Conservation (phyloP, 1,140 invertebrate genomes). For the Hylyphantes graminicola region DNA sequence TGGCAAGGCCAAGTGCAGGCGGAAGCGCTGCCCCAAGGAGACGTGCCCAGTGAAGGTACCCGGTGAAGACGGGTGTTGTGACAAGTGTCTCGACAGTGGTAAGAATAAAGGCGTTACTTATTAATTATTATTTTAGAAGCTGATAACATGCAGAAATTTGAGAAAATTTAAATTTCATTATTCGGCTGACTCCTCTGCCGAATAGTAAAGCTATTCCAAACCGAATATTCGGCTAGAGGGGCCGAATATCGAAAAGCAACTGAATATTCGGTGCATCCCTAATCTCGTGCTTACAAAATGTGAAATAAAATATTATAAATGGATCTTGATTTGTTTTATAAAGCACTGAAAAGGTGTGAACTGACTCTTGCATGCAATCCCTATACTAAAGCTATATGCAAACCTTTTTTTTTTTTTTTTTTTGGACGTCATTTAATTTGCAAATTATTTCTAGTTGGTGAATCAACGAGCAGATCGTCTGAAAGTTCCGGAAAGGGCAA, state of each 20-base stretch:
- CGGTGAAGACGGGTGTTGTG: slow-evolving; percentile 62
- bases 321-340: too few relatives aligned
- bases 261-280: too few relatives aligned
- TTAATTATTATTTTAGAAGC: not conserved
- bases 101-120: not conserved
- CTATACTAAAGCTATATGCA: not conserved
- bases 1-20: slow-evolving; percentile 79
- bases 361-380: not conserved
- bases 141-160: not conserved
- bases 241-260: not conserved
- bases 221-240: not conserved
- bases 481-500: slow-evolving; percentile 31
- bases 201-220: not conserved
- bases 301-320: too few relatives aligned
- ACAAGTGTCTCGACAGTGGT: slow-evolving; percentile 57
- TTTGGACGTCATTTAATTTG: not conserved
- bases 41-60: slow-evolving; percentile 60
- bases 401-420: not conserved
- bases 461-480: not conserved
- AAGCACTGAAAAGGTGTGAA: too few relatives aligned
- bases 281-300: not conserved
- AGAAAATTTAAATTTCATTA: not conserved
- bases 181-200: not conserved
- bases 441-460: not conserved
- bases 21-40: slow-evolving; percentile 78